phyloP scores from a whole-genome alignment of 92 coral and sea anemone species.

The Bergia sp. region DNA sequence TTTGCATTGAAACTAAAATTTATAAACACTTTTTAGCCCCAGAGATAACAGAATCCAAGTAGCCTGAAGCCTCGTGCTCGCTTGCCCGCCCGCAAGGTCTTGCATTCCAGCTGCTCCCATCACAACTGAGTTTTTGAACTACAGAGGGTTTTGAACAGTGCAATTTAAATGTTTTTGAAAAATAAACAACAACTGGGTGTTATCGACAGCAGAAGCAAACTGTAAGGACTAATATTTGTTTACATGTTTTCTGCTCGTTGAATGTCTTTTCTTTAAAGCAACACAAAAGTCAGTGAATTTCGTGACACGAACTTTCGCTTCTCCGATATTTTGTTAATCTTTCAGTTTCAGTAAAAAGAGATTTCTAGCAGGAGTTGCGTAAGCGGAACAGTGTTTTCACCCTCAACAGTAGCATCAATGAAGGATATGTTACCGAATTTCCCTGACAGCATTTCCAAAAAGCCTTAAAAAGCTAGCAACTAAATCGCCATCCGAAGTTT shows the following conservation, averaged over 20 bases:
- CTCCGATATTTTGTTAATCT: background rate
- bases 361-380: background rate
- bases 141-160: background rate
- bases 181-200: background rate
- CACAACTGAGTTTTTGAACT: background rate
- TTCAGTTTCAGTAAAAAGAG: background rate
- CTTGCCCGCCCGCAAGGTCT: background rate
- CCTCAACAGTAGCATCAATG: background rate
- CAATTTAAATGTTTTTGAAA: background rate
- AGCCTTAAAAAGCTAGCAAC: constrained; percentile 1
- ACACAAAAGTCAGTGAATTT: background rate
- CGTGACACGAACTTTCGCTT: background rate
- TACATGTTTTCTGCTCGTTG: background rate
- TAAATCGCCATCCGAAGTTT: background rate
- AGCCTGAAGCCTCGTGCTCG: background rate
- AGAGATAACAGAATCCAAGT: background rate
- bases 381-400: background rate
- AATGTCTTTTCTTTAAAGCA: background rate
- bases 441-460: constrained; percentile 3
- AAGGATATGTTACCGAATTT: background rate
- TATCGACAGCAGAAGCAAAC: background rate
- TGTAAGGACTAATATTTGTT: background rate
- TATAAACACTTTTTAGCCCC: background rate
- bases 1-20: background rate
- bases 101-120: background rate